phyloP scores from a whole-genome alignment of 23 tunicate genomes.

The Phallusia fumigata region DNA sequence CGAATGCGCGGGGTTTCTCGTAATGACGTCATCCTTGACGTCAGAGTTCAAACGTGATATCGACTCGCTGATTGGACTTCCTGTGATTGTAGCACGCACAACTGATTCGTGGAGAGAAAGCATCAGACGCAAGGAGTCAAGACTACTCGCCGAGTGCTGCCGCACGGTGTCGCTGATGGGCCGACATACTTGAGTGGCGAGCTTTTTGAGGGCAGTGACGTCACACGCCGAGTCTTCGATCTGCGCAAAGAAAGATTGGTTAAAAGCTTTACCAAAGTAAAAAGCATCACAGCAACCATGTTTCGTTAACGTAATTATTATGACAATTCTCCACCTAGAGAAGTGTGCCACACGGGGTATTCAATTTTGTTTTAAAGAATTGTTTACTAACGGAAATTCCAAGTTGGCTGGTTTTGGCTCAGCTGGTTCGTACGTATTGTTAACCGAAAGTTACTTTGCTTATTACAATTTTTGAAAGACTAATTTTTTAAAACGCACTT shows the following conservation, averaged over 20 bases:
- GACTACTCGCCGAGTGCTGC: slow-evolving; percentile 1
- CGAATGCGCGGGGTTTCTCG: background rate
- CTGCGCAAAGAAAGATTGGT: slow-evolving; percentile 16
- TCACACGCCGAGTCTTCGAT: slow-evolving; percentile 36
- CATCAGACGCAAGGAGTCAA: slow-evolving; percentile 3
- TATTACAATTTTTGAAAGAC: too few species aligned
- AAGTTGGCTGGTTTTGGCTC: too few species aligned
- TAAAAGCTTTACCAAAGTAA: background rate
- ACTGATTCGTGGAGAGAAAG: slow-evolving; percentile 11
- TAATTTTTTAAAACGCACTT: too few species aligned
- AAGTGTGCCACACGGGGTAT: too few species aligned
- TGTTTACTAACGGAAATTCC: too few species aligned
- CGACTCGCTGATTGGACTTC: slow-evolving; percentile 18
- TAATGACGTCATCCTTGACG: background rate
- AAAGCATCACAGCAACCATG: too few species aligned
- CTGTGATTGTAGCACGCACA: slow-evolving; percentile 1
- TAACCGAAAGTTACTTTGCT: too few species aligned
- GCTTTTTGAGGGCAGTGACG: slow-evolving; percentile 24
- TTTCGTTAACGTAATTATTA: too few species aligned
- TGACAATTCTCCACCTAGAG: too few species aligned
- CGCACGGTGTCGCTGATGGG: slow-evolving; percentile 47
- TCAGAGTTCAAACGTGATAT: background rate
- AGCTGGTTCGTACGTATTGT: too few species aligned
- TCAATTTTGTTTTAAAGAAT: too few species aligned
- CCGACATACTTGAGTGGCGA: slow-evolving; percentile 32